Evolutionary conservation across 2,113 vertebrate genomes (phyloP).

Genomic region (Halcyon senegalensis): DNA sequence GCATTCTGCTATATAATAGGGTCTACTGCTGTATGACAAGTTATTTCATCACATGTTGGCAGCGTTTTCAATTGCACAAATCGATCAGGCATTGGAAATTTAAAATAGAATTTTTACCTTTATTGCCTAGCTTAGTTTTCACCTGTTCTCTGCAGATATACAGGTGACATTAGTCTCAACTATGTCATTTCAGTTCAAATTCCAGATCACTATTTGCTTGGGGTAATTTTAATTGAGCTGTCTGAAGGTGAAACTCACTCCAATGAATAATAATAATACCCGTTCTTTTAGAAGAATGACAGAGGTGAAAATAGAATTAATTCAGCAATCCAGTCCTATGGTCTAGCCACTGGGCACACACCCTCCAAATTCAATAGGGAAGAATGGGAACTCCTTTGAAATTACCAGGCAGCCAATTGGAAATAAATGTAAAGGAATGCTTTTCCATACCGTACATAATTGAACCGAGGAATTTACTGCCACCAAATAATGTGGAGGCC

Average conservation of each 20-base stretch:
- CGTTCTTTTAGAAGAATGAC: slow-evolving; percentile 33
- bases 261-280: slow-evolving; percentile 49
- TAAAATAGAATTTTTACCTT: not conserved
- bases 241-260: slow-evolving; percentile 30
- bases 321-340: slow-evolving; percentile 10
- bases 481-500: not conserved
- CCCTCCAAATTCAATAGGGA: slow-evolving; percentile 36
- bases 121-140: not conserved
- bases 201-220: slow-evolving; percentile 27
- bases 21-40: not conserved
- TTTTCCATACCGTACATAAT: accelerated
- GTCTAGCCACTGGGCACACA: slow-evolving; percentile 18
- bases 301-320: slow-evolving; percentile 50
- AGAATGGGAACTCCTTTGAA: slow-evolving; percentile 45
- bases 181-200: not conserved
- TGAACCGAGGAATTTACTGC: not conserved
- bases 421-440: not conserved
- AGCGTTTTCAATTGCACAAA: slow-evolving; percentile 14
- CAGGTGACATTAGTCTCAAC: not conserved
- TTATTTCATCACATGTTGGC: not conserved
- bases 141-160: not conserved
- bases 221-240: slow-evolving; percentile 46
- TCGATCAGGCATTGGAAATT: not conserved
- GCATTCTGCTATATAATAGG: not conserved
- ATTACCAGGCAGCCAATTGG: not conserved